Evolutionary conservation across 2,113 vertebrate genomes (phyloP).

Genomic region (Aptenodytes patagonicus): DNA sequence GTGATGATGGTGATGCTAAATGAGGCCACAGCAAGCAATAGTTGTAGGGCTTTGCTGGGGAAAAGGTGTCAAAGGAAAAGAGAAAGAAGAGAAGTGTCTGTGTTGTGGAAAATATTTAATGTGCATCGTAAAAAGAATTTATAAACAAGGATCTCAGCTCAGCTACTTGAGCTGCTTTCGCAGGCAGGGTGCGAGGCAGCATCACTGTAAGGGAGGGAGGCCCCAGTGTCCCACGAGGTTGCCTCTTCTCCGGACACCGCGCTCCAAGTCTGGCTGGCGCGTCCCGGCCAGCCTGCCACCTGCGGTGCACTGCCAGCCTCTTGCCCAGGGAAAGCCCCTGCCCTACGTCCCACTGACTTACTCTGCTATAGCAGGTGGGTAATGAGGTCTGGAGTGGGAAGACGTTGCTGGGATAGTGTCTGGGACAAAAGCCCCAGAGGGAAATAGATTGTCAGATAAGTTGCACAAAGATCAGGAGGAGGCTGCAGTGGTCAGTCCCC

Average conservation of each 20-base stretch:
- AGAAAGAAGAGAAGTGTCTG: conserved; percentile 8
- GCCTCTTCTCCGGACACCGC: accelerated
- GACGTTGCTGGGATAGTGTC: neutral
- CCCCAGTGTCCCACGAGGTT: neutral
- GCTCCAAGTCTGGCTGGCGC: neutral
- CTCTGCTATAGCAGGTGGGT: accelerated
- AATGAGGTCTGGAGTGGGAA: neutral
- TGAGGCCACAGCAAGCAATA: conserved; percentile 57
- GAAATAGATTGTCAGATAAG: neutral
- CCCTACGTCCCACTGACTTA: accelerated
- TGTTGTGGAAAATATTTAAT: conserved; percentile 65
- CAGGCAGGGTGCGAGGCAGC: neutral
- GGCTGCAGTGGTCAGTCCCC: neutral
- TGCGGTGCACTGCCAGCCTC: neutral
- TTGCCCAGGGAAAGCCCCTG: neutral
- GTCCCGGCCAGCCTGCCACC: neutral
- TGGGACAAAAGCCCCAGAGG: neutral
- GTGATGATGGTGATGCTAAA: conserved; percentile 33
- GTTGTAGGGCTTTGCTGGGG: conserved; percentile 57
- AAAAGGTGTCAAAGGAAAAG: neutral
- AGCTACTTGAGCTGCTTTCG: neutral
- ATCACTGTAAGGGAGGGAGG: neutral
- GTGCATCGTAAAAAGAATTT: conserved; percentile 44
- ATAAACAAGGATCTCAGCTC: conserved; percentile 5
- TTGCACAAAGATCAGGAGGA: neutral